Evolutionary conservation across 2,797 vertebrate species (phyloP), one percentile per base, ranked within the genome.

Genomic region (Microctenopoma lineatum): DNA sequence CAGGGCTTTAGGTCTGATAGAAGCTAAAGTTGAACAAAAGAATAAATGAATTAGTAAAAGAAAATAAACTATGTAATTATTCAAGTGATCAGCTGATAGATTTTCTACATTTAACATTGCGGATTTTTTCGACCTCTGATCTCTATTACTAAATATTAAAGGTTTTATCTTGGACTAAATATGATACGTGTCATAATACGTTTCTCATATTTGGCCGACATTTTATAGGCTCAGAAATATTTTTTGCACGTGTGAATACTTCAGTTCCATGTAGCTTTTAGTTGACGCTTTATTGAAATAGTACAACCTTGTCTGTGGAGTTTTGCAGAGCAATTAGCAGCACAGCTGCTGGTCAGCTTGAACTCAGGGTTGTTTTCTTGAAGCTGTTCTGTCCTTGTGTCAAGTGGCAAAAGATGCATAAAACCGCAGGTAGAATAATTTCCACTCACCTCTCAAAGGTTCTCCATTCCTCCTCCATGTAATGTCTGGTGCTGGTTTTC

Each of bases 391-490:
- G 53, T 47, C 55, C 41, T 51, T 16, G 14, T 47, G 62, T 39
- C 56, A 61, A 5, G 42, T 42, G 39, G 39, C 45, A 39, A 61
- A 51, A 41, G 32, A 62, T 29, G 9, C 26, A 59, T 44, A 25
- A 65, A 70, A 59, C 44, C 70, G 59, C 48, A 66, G 41, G 18
- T 38, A 36, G n/a, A 27, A 61, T 79, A 48, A 75, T 42, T 69
- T 61, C 60, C 56, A 87, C 94, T 88, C 84, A 98, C 98, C 92
- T 47, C 83, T 83, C 1, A 96, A 81, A 10, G 93, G 81, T 79
- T 89, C 71, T 42, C 97, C 96, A 0, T 98, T 98, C 70, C 86
- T 89, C 81, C 89, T 95, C 98, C 98, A 99, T 5, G 78, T 93
- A 75, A 96, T 95, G 32, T 87, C 91, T 64, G 96, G 96, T 26